phyloP scores from a whole-genome alignment of 2,888 invertebrate species.

The Patella depressa region DNA sequence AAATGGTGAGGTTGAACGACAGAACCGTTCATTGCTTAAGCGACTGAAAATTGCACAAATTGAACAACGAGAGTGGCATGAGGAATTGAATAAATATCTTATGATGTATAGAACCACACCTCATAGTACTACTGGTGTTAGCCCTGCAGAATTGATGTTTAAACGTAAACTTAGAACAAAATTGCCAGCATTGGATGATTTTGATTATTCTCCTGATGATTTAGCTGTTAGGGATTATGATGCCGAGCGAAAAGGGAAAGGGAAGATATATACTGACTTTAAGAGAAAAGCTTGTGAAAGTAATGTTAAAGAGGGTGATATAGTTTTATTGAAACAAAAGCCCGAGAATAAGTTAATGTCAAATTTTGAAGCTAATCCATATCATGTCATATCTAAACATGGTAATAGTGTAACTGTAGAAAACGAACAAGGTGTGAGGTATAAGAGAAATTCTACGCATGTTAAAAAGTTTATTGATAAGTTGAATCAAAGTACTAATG shows the following conservation, averaged over 20 bases:
- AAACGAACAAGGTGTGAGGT: conserved; percentile 4
- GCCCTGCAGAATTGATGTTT: conserved; percentile 31
- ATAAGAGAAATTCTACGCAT: not conserved
- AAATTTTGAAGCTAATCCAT: not conserved
- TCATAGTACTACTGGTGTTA: conserved; percentile 32
- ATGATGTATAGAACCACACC: conserved; percentile 31
- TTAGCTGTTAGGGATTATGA: conserved; percentile 22
- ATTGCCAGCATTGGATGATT: too few relatives aligned
- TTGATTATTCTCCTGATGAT: not conserved
- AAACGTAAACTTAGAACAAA: not conserved
- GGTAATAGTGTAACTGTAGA: not conserved
- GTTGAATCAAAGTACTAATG: not conserved
- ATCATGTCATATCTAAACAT: not conserved
- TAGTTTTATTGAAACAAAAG: conserved; percentile 19
- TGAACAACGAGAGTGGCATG: conserved; percentile 24
- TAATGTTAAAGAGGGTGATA: conserved; percentile 15
- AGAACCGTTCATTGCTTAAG: too few relatives aligned
- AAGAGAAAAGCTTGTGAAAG: conserved; percentile 16
- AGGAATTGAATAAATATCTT: conserved; percentile 25
- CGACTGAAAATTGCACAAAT: conserved; percentile 20
- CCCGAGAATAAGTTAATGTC: conserved; percentile 2
- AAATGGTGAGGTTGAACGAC: too few relatives aligned
- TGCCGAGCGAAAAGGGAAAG: conserved; percentile 17
- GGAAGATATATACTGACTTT: conserved; percentile 19
- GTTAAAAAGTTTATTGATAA: conserved; percentile 6